phyloP scores from a whole-genome alignment of 2,113 vertebrate species.

The Prinia subflava region DNA sequence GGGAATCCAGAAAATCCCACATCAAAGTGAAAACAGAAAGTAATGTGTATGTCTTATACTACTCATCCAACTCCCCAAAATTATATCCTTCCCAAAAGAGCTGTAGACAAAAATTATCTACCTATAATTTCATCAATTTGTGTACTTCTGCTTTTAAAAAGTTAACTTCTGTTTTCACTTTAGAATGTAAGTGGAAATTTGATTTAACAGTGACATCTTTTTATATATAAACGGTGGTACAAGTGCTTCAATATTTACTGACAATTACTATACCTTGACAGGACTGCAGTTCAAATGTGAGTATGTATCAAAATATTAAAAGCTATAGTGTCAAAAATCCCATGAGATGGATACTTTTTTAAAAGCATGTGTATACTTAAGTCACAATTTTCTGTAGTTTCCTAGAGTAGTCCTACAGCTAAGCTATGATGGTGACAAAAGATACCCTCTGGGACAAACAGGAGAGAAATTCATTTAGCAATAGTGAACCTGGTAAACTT shows the following conservation, averaged over 20 bases:
- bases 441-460: neutral
- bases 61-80: neutral
- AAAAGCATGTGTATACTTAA: neutral
- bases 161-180: neutral
- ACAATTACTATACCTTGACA: neutral
- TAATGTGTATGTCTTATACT: neutral
- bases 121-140: neutral
- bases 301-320: neutral
- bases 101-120: conserved; percentile 22
- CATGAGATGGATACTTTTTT: neutral
- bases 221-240: neutral
- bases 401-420: neutral
- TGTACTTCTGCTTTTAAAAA: neutral
- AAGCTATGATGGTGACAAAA: neutral
- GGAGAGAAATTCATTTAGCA: neutral
- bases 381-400: neutral
- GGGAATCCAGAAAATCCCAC: neutral
- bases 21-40: neutral
- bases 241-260: neutral
- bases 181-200: neutral
- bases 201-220: neutral
- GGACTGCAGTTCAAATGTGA: neutral
- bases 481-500: neutral
- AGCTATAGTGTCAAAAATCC: neutral
- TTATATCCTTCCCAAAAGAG: neutral